Base-by-base conservation (phyloP, 2,797 vertebrate species). In the Phyllotis vaccarum region DNA sequence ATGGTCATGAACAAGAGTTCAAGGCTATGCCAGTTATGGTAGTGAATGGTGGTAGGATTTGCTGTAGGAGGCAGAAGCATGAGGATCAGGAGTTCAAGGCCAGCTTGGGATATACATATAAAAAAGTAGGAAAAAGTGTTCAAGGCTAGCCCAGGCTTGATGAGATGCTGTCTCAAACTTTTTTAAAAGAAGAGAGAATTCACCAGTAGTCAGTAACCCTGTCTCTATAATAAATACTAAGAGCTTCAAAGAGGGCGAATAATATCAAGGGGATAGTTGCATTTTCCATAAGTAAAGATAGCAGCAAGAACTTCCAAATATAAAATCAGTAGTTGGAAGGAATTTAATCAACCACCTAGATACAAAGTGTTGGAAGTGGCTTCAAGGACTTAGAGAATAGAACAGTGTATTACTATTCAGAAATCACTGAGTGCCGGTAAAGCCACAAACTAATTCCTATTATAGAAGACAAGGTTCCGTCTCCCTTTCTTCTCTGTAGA, bases 381-480 rank as follows among this genome's bases (percentile, higher is more conserved):
- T 90, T 85, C 90, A 81, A 90, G 78, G 70, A 82, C 29, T 75
- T 94, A 43, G 68, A 76, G 16, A 90, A 79, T 40, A 89, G 66
- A 90, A 83, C 29, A 49, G 54, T 87, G 37, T 58, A 68, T 83
- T 83, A 95, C 60, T 89, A 91, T 40, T 56, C 72, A 89, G 78
- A 31, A 19, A 49, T 81, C 58, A 91, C 66, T 64, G 31, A 64
- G 37, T 85, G 49, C 78, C n/a, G 91, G 79, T 83, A 89, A 91
- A 88, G 46, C 58, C 79, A 81, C 31, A 76, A 74, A 16, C 27
- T 82, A 56, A 54, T 79, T 68, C 58, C 37, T 89, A n/a, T 16
- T 58, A 49, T 27, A 76, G 68, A 91, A 93, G 24, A 49, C 79
- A 75, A 27, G n/a, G 31, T 46, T 60, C 49, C 54, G 9, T 86